A percentile compares a stretch with the other conserved stretches of the same genome.
phyloP scores from a whole-genome alignment of 2,888 invertebrate genomes.

The Leptinotarsa rubiginosa region DNA sequence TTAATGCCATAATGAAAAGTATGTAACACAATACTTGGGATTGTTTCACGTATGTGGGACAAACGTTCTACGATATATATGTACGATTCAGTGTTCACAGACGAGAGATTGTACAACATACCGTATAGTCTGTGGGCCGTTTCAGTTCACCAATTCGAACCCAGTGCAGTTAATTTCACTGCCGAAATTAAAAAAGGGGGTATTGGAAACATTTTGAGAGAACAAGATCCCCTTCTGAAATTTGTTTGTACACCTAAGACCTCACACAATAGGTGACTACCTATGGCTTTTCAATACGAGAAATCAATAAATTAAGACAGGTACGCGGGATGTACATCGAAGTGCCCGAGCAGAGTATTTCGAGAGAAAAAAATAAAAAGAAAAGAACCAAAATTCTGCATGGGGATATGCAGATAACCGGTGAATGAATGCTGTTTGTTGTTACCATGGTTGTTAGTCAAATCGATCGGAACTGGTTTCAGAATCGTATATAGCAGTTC shows the following conservation, averaged over 20 bases:
- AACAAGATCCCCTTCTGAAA: not conserved
- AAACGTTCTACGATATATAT: too few relatives aligned
- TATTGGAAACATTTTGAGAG: not conserved
- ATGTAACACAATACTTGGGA: too few relatives aligned
- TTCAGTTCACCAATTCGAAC: too few relatives aligned
- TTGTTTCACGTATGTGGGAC: too few relatives aligned
- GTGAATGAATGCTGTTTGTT: constrained; percentile 12
- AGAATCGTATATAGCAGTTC: not conserved
- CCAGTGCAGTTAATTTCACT: too few relatives aligned
- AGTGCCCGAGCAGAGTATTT: constrained; percentile 16
- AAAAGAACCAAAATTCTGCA: not conserved
- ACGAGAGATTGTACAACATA: too few relatives aligned
- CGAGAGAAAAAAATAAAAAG: not conserved
- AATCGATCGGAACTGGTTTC: constrained; percentile 15
- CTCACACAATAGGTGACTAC: constrained; percentile 34
- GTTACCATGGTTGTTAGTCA: constrained; percentile 7
- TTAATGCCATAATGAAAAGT: too few relatives aligned
- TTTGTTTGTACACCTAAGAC: not conserved
- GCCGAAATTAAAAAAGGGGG: too few relatives aligned
- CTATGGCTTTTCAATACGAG: constrained; percentile 36
- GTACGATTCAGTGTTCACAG: too few relatives aligned
- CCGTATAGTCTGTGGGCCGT: too few relatives aligned
- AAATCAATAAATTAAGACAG: constrained; percentile 40
- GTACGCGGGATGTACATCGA: constrained; percentile 22
- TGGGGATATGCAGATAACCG: constrained; percentile 1